Percentiles rank a stretch among this genome's conserved stretches.
Evolutionary conservation across 2,113 vertebrate genomes (phyloP).

Genomic region (Micromys minutus): DNA sequence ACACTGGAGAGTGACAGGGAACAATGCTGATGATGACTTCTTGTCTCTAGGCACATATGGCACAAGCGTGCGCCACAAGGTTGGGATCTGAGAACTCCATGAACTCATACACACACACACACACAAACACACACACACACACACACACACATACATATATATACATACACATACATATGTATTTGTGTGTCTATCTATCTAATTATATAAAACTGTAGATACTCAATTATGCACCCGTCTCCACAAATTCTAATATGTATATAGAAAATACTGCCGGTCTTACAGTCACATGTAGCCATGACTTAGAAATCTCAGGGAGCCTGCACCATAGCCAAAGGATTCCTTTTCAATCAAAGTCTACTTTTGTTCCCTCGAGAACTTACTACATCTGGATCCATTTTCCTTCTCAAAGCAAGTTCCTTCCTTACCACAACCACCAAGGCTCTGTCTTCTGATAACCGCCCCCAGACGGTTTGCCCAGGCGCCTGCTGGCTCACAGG

Average conservation of each 20-base stretch:
- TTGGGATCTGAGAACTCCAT: too few relatives aligned
- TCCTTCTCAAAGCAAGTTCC: slow-evolving; percentile 12
- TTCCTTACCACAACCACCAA: not conserved
- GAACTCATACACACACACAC: not conserved
- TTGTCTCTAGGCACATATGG: not conserved
- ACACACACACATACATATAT: too few relatives aligned
- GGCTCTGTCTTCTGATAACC: slow-evolving; percentile 24
- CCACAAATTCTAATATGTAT: slow-evolving; percentile 17
- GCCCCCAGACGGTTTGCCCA: slow-evolving; percentile 4
- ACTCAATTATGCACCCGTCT: not conserved
- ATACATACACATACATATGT: too few relatives aligned
- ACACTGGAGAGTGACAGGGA: not conserved
- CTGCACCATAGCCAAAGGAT: not conserved
- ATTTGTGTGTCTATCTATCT: too few relatives aligned
- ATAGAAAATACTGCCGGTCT: slow-evolving; percentile 1
- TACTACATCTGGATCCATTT: slow-evolving; percentile 6
- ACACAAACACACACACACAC: not conserved
- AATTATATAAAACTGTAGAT: too few relatives aligned
- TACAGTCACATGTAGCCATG: not conserved
- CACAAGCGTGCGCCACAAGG: fast-evolving
- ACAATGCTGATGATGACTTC: not conserved
- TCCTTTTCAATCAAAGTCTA: slow-evolving; percentile 52
- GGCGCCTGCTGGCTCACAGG: slow-evolving; percentile 7
- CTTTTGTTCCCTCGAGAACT: slow-evolving; percentile 42
- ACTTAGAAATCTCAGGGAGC: slow-evolving; percentile 42